A percentile compares a stretch with the other conserved stretches of the same genome.
These are phyloP conservation scores for Podotricha telesiphe DNA, from an alignment of 2,888 invertebrate genomes.

Conservation along the genomic window DNA sequence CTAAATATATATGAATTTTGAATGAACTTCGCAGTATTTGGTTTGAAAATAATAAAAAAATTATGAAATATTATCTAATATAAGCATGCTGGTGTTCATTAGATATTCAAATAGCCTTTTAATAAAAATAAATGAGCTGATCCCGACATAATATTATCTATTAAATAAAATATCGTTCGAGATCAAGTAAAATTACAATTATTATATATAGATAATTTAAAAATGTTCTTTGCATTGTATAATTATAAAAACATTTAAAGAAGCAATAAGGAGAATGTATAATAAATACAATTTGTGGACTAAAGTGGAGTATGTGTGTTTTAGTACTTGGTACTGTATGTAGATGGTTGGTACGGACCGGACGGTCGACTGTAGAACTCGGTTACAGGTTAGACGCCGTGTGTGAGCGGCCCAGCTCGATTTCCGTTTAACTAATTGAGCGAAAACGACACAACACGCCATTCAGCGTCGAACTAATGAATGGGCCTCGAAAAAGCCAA, in stretches of 20 bases:
- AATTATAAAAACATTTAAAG: neutral
- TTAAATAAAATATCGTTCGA: no score
- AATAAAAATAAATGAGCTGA: no score
- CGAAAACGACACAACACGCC: constrained; percentile 81
- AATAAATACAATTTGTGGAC: neutral
- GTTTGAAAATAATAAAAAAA: no score
- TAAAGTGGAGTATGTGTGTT: constrained; percentile 5
- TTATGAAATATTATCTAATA: no score
- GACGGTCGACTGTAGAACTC: neutral
- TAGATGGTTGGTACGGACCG: neutral
- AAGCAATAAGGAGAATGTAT: neutral
- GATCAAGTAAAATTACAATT: no score
- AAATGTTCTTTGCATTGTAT: neutral
- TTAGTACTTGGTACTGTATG: neutral
- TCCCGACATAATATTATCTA: no score
- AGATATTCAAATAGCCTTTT: no score
- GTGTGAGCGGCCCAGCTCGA: constrained; percentile 62
- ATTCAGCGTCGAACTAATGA: constrained; percentile 79
- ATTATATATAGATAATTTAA: neutral
- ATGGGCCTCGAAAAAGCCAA: constrained; percentile 79
- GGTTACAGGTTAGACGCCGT: constrained; percentile 49
- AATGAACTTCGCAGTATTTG: no score
- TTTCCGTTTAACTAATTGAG: constrained; percentile 83
- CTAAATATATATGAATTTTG: no score
- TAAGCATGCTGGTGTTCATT: no score